These are phyloP conservation scores for Sciurus niger DNA, from an alignment of 2,113 vertebrate species.

Conservation along the genomic window DNA sequence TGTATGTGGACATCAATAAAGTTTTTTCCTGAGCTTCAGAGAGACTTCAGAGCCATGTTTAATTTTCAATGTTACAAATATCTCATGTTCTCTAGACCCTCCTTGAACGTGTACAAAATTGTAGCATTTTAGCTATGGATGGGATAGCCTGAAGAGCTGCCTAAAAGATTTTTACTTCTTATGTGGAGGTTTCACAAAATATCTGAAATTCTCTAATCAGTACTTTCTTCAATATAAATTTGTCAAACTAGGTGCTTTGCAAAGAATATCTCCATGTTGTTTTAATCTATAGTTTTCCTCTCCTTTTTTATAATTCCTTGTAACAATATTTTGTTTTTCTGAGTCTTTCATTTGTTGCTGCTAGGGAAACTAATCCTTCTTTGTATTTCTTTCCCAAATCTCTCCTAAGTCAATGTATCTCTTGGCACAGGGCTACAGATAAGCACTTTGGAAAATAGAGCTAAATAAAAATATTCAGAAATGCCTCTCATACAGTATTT, in stretches of 20 bases:
- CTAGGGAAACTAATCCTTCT: background rate
- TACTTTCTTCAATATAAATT: background rate
- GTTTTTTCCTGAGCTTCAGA: background rate
- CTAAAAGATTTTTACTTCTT: background rate
- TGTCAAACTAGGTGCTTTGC: background rate
- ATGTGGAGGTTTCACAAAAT: background rate
- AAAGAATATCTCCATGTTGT: background rate
- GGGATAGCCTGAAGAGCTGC: background rate
- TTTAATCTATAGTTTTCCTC: background rate
- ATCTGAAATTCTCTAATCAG: background rate
- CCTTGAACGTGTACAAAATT: background rate
- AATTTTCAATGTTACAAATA: background rate
- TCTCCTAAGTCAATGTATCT: background rate
- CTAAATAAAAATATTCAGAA: constrained; percentile 57
- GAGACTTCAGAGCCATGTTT: background rate
- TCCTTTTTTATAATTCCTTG: constrained; percentile 19
- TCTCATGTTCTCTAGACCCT: background rate
- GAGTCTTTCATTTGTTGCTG: background rate
- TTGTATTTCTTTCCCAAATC: constrained; percentile 6
- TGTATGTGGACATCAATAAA: background rate
- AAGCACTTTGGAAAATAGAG: constrained; percentile 25
- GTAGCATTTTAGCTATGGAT: background rate
- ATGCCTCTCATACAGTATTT: background rate
- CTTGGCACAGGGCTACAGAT: background rate
- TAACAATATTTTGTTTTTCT: background rate